Evolutionary conservation across 2,888 invertebrate genomes (phyloP).

Genomic region (Sminthurides aquaticus): DNA sequence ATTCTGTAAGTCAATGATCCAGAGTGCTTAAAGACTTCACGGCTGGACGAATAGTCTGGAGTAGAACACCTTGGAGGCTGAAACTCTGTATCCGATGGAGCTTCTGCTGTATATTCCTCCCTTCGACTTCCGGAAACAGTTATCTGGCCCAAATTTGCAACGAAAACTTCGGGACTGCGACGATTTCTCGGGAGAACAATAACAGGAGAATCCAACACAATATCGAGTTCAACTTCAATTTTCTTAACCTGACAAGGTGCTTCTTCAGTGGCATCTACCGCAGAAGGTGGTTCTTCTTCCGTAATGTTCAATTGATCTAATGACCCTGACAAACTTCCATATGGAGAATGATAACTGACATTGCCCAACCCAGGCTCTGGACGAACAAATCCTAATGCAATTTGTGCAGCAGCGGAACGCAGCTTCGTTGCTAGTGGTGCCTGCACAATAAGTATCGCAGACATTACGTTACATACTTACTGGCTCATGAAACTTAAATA

Average conservation of each 20-base stretch:
- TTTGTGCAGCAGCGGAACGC: slow-evolving; percentile 83
- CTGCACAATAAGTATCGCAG: slow-evolving; percentile 18
- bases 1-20: slow-evolving; percentile 52
- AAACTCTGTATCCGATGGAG: slow-evolving; percentile 7
- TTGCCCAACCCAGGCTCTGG: slow-evolving; percentile 49
- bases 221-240: slow-evolving; percentile 51
- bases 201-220: slow-evolving; percentile 83
- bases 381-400: slow-evolving; percentile 75
- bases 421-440: slow-evolving; percentile 62
- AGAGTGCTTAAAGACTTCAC: slow-evolving; percentile 45
- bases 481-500: no score
- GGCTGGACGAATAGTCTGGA: background rate
- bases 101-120: background rate
- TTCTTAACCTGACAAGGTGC: slow-evolving; percentile 6
- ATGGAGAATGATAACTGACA: slow-evolving; percentile 30
- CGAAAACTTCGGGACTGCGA: slow-evolving; percentile 72
- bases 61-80: slow-evolving; percentile 6
- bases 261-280: slow-evolving; percentile 9
- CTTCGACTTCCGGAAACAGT: slow-evolving; percentile 48
- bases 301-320: slow-evolving; percentile 36
- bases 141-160: slow-evolving; percentile 87
- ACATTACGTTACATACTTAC: no score
- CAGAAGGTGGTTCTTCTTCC: slow-evolving; percentile 16
- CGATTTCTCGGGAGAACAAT: slow-evolving; percentile 75
- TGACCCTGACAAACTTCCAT: slow-evolving; percentile 36